Percentiles rank a stretch among this genome's conserved stretches.
Conservation (phyloP, 1,140 invertebrate genomes). For the Temnothorax nylanderi region DNA sequence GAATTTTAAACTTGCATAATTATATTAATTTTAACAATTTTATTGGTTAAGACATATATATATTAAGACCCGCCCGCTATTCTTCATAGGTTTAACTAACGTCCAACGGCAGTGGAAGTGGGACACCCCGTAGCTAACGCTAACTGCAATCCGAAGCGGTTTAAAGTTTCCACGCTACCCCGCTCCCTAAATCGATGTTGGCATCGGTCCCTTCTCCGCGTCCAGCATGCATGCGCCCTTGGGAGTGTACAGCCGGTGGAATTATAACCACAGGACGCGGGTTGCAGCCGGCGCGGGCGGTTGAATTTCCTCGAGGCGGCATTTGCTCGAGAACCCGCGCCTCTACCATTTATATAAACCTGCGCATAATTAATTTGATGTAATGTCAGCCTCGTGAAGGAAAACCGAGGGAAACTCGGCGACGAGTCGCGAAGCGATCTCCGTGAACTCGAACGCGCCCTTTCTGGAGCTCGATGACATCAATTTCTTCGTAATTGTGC, state of each 20-base stretch:
- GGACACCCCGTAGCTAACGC: neutral
- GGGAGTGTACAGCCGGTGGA: neutral
- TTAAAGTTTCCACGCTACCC: slow-evolving; percentile 5
- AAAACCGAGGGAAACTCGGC: neutral
- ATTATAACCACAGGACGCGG: no score
- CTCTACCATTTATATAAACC: neutral
- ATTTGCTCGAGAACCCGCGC: neutral
- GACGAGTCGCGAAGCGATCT: neutral
- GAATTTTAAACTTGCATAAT: no score
- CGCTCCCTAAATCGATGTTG: neutral
- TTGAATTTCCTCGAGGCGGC: neutral
- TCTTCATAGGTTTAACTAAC: neutral
- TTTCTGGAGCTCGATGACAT: neutral
- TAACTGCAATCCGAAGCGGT: slow-evolving; percentile 19
- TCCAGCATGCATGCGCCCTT: neutral
- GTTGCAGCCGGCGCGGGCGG: neutral
- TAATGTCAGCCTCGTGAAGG: neutral
- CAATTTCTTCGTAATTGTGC: slow-evolving; percentile 1
- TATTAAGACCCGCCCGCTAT: neutral
- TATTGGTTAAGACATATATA: no score
- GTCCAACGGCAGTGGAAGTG: neutral
- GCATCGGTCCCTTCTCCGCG: neutral
- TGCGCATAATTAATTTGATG: neutral
- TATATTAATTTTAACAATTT: no score
- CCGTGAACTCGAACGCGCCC: neutral